Evolutionary conservation across 1,140 invertebrate genomes (phyloP).

Genomic region (Asobara japonica): DNA sequence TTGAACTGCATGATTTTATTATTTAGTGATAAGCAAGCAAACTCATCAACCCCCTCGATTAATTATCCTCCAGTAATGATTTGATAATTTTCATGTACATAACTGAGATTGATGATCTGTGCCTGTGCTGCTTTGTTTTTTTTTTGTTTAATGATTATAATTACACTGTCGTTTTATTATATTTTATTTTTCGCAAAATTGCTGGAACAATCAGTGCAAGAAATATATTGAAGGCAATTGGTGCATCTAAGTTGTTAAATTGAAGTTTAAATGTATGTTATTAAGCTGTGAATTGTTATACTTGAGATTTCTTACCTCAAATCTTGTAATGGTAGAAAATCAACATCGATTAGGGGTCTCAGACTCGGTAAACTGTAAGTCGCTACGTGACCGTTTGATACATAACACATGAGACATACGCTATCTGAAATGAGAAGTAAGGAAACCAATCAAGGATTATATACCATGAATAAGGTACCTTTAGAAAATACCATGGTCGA

Average conservation of each 20-base stretch:
- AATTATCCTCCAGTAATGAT: background rate
- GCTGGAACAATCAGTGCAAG: background rate
- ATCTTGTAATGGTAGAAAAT: conserved; percentile 92
- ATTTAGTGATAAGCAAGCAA: background rate
- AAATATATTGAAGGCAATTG: background rate
- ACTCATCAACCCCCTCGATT: background rate
- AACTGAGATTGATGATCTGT: background rate
- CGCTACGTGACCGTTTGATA: conserved; percentile 91
- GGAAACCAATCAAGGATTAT: conserved; percentile 12
- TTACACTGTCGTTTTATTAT: background rate
- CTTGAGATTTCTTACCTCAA: conserved; percentile 78
- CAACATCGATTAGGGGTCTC: conserved; percentile 88
- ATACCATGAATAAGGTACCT: too few relatives aligned
- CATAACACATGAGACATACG: conserved; percentile 91
- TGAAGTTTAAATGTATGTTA: background rate
- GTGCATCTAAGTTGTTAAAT: background rate
- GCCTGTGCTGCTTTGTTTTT: background rate
- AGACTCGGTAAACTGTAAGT: conserved; percentile 94
- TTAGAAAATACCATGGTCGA: too few relatives aligned
- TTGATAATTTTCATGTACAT: background rate
- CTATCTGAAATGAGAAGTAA: conserved; percentile 78
- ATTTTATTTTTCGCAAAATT: background rate
- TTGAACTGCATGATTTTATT: background rate
- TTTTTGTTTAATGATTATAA: background rate
- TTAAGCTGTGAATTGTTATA: background rate